Percentiles rank a stretch among this genome's conserved stretches.
Conservation (phyloP, 1,140 invertebrate genomes). For the Colletes gigas region DNA sequence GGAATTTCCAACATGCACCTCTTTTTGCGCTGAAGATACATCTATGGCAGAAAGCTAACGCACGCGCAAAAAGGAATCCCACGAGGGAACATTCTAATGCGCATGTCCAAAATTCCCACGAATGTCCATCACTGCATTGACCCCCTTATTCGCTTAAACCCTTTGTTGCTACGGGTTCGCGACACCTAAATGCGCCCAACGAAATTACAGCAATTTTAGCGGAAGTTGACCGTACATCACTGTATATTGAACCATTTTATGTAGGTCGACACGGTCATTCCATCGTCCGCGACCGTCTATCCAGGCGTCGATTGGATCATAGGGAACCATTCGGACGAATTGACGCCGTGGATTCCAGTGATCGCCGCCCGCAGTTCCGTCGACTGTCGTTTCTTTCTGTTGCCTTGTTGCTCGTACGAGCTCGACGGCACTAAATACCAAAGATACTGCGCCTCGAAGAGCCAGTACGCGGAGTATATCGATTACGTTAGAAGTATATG, state of each 20-base stretch:
- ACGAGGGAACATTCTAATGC: too few species aligned
- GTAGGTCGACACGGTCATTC: conserved; percentile 85
- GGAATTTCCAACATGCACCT: too few species aligned
- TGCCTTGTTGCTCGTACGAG: conserved; percentile 97
- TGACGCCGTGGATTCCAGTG: conserved; percentile 98
- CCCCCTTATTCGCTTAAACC: too few species aligned
- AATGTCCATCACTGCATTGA: too few species aligned
- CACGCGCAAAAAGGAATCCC: too few species aligned
- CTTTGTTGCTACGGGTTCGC: background rate
- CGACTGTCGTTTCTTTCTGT: conserved; percentile 90
- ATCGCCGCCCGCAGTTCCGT: conserved; percentile 89
- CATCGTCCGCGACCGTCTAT: conserved; percentile 86
- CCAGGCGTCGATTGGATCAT: conserved; percentile 95
- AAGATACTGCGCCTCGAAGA: conserved; percentile 84
- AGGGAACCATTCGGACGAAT: conserved; percentile 99
- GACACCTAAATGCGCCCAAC: background rate
- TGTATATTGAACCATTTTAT: conserved; percentile 24
- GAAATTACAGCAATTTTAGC: too few species aligned
- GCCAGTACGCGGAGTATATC: conserved; percentile 92
- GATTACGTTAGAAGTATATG: conserved; percentile 88
- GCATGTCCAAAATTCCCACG: too few species aligned
- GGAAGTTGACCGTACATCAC: too few species aligned
- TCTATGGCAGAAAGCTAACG: too few species aligned
- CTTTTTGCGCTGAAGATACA: too few species aligned
- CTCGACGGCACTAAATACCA: conserved; percentile 93